Percentiles rank a stretch among this genome's conserved stretches.
Conservation (phyloP, 2,113 vertebrate genomes). For the Columba livia region DNA sequence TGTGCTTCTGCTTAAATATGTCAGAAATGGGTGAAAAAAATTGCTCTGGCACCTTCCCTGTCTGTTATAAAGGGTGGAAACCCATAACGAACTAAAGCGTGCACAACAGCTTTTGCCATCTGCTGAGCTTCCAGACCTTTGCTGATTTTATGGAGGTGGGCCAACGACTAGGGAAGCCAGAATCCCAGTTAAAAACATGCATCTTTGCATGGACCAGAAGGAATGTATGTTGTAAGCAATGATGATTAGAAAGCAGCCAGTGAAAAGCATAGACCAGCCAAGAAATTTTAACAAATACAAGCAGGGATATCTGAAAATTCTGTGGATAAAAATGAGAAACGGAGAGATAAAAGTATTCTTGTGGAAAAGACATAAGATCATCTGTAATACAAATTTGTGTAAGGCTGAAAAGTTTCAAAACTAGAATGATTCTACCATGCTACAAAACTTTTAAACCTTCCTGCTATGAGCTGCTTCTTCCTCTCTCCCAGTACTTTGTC, state of each 20-base stretch:
- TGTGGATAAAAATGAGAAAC: background rate
- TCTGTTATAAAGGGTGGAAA: conserved; percentile 35
- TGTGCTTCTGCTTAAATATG: conserved; percentile 17
- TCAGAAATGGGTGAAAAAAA: conserved; percentile 32
- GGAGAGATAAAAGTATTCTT: background rate
- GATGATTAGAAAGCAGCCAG: conserved; percentile 10
- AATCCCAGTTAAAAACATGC: conserved; percentile 11
- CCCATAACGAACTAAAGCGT: conserved; percentile 21
- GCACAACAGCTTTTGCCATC: conserved; percentile 28
- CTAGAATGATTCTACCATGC: background rate
- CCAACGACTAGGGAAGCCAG: conserved; percentile 32
- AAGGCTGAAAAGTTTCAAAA: conserved; percentile 35
- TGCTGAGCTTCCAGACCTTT: conserved; percentile 59
- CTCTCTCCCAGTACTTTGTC: conserved; percentile 15
- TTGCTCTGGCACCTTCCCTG: background rate
- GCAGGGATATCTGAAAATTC: background rate
- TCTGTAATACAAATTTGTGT: conserved; percentile 22
- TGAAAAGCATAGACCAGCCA: background rate
- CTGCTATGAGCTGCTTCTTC: background rate
- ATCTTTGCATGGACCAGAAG: background rate
- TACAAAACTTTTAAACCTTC: conserved; percentile 37
- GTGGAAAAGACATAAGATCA: background rate
- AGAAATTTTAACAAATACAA: conserved; percentile 39
- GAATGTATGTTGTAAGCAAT: conserved; percentile 32
- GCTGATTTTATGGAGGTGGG: conserved; percentile 41